These are phyloP conservation scores for Steinernema scapterisci DNA, from an alignment of 2,888 invertebrate genomes.

Conservation along the genomic window DNA sequence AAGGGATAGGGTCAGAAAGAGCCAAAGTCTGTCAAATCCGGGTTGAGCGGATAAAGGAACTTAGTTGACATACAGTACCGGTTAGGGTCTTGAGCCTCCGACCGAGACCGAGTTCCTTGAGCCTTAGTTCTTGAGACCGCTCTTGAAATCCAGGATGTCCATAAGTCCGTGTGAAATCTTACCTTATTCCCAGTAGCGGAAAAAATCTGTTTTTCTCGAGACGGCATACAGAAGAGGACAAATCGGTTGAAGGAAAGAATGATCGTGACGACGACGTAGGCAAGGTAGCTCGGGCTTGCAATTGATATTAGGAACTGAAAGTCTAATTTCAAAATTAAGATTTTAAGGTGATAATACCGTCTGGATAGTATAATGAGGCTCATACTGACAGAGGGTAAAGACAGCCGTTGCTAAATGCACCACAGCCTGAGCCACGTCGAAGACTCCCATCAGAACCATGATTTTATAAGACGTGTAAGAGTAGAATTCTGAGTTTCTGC, in stretches of 20 bases:
- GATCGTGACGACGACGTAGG: neutral
- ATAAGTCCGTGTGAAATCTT: too few relatives aligned
- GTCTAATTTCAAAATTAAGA: neutral
- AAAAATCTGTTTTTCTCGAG: neutral
- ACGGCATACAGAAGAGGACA: neutral
- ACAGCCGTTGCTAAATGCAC: neutral
- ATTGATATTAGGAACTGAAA: neutral
- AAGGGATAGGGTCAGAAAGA: too few relatives aligned
- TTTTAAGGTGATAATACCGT: neutral
- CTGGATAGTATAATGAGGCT: neutral
- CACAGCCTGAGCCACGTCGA: neutral
- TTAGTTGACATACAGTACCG: too few relatives aligned
- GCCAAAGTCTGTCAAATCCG: neutral
- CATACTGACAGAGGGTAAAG: neutral
- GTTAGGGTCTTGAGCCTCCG: too few relatives aligned
- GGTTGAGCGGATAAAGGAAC: too few relatives aligned
- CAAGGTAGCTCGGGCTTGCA: neutral
- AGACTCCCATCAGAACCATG: slow-evolving; percentile 15
- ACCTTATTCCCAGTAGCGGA: neutral
- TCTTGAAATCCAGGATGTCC: too few relatives aligned
- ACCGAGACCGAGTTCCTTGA: too few relatives aligned
- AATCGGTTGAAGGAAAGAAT: slow-evolving; percentile 2
- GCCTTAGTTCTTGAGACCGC: too few relatives aligned
- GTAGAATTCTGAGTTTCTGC: neutral
- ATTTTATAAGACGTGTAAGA: neutral